These are phyloP conservation scores for Myathropa florea DNA, from an alignment of 2,888 invertebrate species.

Conservation along the genomic window DNA sequence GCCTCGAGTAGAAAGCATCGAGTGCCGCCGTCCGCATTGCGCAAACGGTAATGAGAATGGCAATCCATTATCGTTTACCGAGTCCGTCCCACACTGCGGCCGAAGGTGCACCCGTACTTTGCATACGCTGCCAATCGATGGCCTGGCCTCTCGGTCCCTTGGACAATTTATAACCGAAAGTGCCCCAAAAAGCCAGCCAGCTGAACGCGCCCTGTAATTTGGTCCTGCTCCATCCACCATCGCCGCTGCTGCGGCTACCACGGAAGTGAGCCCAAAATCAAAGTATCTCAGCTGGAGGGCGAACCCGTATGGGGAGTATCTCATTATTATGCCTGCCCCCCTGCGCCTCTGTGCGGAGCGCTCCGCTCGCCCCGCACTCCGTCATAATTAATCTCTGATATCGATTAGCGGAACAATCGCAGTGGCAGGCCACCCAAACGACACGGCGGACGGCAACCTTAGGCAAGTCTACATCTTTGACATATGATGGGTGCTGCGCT, in stretches of 20 bases:
- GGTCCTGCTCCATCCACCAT: neutral
- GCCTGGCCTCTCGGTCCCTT: constrained; percentile 1
- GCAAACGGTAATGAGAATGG: constrained; percentile 21
- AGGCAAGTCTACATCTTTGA: constrained; percentile 9
- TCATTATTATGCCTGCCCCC: constrained; percentile 29
- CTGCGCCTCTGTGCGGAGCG: neutral
- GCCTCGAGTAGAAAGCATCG: neutral
- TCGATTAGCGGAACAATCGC: constrained; percentile 53
- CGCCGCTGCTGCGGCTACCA: neutral
- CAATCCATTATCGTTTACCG: constrained; percentile 39
- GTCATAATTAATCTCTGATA: constrained; percentile 34
- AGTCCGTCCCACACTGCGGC: constrained; percentile 38
- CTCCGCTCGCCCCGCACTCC: neutral
- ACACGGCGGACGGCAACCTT: neutral
- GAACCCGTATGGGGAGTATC: constrained; percentile 28
- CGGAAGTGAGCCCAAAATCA: constrained; percentile 49
- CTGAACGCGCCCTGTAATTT: constrained; percentile 52
- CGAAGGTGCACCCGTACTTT: constrained; percentile 16
- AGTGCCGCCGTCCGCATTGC: constrained; percentile 16
- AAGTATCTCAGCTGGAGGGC: constrained; percentile 39
- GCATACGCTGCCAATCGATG: constrained; percentile 26
- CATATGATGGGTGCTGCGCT: constrained; percentile 21
- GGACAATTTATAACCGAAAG: constrained; percentile 43
- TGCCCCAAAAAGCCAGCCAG: constrained; percentile 24
- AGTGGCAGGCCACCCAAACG: constrained; percentile 44